A percentile compares a stretch with the other conserved stretches of the same genome.
Evolutionary conservation across 2,888 invertebrate species (phyloP).

Genomic region (Drosophila paracracens): DNA sequence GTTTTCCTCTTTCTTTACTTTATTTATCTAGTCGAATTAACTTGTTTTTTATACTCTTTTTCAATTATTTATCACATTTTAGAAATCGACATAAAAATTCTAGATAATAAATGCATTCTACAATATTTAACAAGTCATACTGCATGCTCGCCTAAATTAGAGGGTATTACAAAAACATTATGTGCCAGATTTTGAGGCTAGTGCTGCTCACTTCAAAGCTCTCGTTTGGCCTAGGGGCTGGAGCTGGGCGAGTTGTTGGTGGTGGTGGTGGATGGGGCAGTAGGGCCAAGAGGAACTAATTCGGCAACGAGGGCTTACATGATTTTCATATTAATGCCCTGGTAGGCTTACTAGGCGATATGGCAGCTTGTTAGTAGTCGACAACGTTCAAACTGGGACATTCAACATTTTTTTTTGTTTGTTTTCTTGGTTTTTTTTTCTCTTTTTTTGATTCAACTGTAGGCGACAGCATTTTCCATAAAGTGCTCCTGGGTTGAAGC

Average conservation of each 20-base stretch:
- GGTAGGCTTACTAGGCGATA: slow-evolving; percentile 27
- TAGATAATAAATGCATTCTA: background rate
- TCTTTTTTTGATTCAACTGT: background rate
- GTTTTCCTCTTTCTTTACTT: too few species aligned
- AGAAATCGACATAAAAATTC: background rate
- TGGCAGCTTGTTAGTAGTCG: slow-evolving; percentile 42
- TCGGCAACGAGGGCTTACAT: slow-evolving; percentile 55
- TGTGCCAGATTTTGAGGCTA: slow-evolving; percentile 23
- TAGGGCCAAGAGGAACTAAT: slow-evolving; percentile 42
- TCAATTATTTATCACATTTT: background rate
- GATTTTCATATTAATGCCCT: slow-evolving; percentile 56
- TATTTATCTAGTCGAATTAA: background rate
- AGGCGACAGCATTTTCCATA: slow-evolving; percentile 12
- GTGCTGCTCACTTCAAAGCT: slow-evolving; percentile 40
- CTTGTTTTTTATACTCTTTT: too few species aligned
- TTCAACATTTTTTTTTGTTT: slow-evolving; percentile 12
- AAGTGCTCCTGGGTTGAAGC: slow-evolving; percentile 33
- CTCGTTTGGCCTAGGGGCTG: slow-evolving; percentile 21
- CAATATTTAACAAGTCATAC: background rate
- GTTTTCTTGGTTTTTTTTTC: background rate
- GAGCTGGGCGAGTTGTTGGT: background rate
- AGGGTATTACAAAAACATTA: slow-evolving; percentile 34
- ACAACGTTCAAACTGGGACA: slow-evolving; percentile 32
- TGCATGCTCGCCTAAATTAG: background rate
- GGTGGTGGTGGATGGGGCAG: background rate